A percentile compares a stretch with the other conserved stretches of the same genome.
Evolutionary conservation across 1,140 invertebrate genomes (phyloP).

Genomic region (Berghia stephanieae): DNA sequence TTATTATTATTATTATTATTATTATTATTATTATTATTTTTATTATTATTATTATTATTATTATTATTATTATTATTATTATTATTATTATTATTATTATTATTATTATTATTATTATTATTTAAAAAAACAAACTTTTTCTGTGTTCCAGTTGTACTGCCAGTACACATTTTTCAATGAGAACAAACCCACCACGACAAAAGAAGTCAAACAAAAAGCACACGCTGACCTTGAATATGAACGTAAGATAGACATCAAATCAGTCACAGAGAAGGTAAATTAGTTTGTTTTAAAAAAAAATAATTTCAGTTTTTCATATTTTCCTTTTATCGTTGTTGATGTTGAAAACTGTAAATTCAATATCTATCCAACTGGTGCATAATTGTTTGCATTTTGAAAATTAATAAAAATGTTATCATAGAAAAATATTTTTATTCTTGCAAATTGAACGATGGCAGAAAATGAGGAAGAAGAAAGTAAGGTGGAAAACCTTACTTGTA

Average conservation of each 20-base stretch:
- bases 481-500: neutral
- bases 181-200: conserved; percentile 55
- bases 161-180: conserved; percentile 72
- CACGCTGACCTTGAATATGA: conserved; percentile 63
- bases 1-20: no score
- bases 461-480: neutral
- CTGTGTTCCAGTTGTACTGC: conserved; percentile 70
- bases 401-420: conserved; percentile 28
- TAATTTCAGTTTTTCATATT: conserved; percentile 63
- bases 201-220: conserved; percentile 53
- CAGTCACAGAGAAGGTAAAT: conserved; percentile 52
- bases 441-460: neutral
- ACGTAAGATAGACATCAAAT: conserved; percentile 51
- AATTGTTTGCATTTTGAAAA: neutral
- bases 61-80: no score
- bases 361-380: neutral
- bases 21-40: no score
- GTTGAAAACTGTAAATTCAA: neutral
- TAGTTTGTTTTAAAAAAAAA: conserved; percentile 36
- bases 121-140: no score
- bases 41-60: no score
- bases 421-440: neutral
- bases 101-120: no score
- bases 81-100: no score
- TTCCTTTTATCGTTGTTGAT: conserved; percentile 41